These are phyloP conservation scores for Tokudaia tokunoshimensis DNA, from an alignment of 2,797 vertebrate species.

Conservation along the genomic window DNA sequence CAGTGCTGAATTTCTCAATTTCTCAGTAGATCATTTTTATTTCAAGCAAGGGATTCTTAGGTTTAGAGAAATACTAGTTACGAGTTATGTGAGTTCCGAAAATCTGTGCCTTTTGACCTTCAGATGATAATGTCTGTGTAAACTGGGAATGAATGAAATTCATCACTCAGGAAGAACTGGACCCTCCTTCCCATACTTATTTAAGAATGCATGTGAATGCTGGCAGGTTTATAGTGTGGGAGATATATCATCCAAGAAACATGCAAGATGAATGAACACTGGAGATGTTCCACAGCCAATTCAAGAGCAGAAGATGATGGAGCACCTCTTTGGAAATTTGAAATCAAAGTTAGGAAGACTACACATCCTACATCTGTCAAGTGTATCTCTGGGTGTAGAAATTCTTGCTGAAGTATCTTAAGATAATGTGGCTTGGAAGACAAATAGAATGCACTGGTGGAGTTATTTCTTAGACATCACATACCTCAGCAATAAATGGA, in stretches of 20 bases:
- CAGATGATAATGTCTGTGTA: background rate
- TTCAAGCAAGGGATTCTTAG: background rate
- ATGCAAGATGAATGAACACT: background rate
- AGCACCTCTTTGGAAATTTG: background rate
- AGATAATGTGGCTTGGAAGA: background rate
- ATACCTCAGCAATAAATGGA: background rate
- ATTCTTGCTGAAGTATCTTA: slow-evolving; percentile 9
- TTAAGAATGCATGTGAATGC: background rate
- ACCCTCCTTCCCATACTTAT: background rate
- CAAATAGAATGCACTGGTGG: background rate
- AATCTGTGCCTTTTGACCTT: background rate
- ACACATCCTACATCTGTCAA: background rate
- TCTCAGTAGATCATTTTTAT: slow-evolving; percentile 29
- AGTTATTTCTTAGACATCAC: background rate
- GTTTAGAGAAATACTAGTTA: background rate
- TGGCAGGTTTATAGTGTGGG: background rate
- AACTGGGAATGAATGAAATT: background rate
- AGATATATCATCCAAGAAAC: background rate
- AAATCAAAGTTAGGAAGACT: background rate
- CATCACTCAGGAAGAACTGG: background rate
- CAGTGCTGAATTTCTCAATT: background rate
- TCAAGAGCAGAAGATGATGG: background rate
- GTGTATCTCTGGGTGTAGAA: background rate
- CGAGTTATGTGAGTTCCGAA: background rate
- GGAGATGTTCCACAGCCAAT: background rate